Evolutionary conservation across 2,797 vertebrate species (phyloP).

Genomic region (Chiloscyllium punctatum): DNA sequence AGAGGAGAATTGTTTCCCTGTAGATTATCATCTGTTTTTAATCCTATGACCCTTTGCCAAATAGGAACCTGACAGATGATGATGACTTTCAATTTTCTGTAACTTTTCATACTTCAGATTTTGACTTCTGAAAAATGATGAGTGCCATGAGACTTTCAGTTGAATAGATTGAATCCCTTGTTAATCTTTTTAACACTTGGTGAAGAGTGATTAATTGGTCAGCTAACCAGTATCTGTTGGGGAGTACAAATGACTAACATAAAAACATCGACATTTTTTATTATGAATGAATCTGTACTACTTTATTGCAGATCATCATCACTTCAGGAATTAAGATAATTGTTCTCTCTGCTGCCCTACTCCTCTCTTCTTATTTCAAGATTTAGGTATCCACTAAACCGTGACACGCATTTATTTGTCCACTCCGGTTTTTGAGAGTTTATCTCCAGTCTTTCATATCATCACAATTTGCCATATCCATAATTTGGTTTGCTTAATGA

Average conservation of each 20-base stretch:
- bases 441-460: too few relatives aligned
- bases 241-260: background rate
- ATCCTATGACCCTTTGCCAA: too few relatives aligned
- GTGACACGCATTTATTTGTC: too few relatives aligned
- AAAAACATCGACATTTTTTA: background rate
- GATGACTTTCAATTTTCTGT: too few relatives aligned
- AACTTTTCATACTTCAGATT: too few relatives aligned
- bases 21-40: too few relatives aligned
- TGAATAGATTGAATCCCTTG: background rate
- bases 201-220: background rate
- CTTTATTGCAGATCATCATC: background rate
- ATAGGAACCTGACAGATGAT: too few relatives aligned
- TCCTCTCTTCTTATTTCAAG: background rate
- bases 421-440: too few relatives aligned
- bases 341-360: background rate
- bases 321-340: background rate
- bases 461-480: background rate
- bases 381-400: background rate
- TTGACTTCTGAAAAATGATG: too few relatives aligned
- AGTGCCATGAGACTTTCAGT: too few relatives aligned
- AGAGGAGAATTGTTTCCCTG: too few relatives aligned
- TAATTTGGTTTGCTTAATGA: background rate
- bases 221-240: background rate
- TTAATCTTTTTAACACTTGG: background rate
- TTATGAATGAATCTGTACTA: background rate